Conservation (phyloP, 2,797 vertebrate genomes). For the Uromys caudimaculatus region DNA sequence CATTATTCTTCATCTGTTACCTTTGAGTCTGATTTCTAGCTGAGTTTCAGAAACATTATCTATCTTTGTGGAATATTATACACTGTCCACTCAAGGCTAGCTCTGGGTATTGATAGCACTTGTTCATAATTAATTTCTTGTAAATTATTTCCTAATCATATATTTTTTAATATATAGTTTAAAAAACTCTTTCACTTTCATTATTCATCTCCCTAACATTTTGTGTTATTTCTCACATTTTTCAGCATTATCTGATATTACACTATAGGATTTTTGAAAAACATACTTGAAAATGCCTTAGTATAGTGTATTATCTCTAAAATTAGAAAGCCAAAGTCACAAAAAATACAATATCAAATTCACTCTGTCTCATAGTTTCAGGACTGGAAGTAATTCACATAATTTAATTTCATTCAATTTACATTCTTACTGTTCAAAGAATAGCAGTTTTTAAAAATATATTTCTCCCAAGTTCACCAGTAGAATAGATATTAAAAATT, state of each 20-base stretch:
- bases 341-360: constrained; percentile 69
- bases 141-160: background rate
- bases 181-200: background rate
- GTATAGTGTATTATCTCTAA: constrained; percentile 39
- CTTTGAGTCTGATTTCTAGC: background rate
- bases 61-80: background rate
- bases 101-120: background rate
- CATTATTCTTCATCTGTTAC: background rate
- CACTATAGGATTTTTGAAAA: background rate
- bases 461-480: constrained; percentile 55
- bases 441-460: constrained; percentile 46
- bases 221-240: background rate
- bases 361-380: constrained; percentile 36
- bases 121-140: background rate
- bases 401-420: constrained; percentile 70
- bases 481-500: constrained; percentile 67
- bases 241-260: background rate
- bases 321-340: constrained; percentile 40
- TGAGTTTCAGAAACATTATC: accelerated
- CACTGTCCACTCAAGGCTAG: background rate
- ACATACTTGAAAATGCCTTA: constrained; percentile 6
- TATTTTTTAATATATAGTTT: background rate
- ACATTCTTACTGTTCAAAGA: constrained; percentile 49
- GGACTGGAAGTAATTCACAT: constrained; percentile 43
- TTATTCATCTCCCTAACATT: background rate